These are phyloP conservation scores for Heliconius hewitsoni DNA, from an alignment of 1,140 invertebrate genomes.

Conservation along the genomic window DNA sequence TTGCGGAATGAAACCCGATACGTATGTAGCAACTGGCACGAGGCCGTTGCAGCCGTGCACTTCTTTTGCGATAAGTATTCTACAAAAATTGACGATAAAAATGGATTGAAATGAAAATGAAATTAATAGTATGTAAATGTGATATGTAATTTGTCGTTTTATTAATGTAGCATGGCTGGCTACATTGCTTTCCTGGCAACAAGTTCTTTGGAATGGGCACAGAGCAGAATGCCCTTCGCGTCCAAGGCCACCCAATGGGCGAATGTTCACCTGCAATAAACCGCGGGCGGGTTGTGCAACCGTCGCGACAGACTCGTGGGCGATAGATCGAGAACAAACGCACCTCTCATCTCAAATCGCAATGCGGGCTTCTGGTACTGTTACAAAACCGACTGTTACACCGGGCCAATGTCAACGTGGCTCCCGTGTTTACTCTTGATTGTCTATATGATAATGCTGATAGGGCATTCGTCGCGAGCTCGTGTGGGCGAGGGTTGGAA, in stretches of 20 bases:
- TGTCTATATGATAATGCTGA: constrained; percentile 66
- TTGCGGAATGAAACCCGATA: constrained; percentile 79
- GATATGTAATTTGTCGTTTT: not conserved
- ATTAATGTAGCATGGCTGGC: not conserved
- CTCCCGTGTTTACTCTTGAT: constrained; percentile 64
- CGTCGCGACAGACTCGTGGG: constrained; percentile 62
- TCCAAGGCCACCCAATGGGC: constrained; percentile 55
- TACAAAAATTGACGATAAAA: not conserved
- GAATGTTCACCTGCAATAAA: constrained; percentile 64
- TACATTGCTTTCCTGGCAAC: constrained; percentile 29
- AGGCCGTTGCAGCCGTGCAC: constrained; percentile 55
- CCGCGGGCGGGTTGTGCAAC: constrained; percentile 62
- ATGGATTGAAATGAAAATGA: not conserved
- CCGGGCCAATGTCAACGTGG: constrained; percentile 75
- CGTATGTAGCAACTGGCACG: constrained; percentile 63
- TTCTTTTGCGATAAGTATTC: constrained; percentile 19
- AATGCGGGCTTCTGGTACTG: constrained; percentile 71
- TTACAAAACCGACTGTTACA: constrained; percentile 72
- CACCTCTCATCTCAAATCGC: constrained; percentile 59
- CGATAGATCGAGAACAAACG: constrained; percentile 70
- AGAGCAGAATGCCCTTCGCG: constrained; percentile 54
- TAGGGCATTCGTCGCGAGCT: constrained; percentile 51
- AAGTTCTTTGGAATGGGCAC: constrained; percentile 39
- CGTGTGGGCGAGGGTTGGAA: constrained; percentile 73
- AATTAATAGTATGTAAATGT: not conserved